Evolutionary conservation across 2,797 vertebrate species (phyloP).

Genomic region (Pelobates cultripes): DNA sequence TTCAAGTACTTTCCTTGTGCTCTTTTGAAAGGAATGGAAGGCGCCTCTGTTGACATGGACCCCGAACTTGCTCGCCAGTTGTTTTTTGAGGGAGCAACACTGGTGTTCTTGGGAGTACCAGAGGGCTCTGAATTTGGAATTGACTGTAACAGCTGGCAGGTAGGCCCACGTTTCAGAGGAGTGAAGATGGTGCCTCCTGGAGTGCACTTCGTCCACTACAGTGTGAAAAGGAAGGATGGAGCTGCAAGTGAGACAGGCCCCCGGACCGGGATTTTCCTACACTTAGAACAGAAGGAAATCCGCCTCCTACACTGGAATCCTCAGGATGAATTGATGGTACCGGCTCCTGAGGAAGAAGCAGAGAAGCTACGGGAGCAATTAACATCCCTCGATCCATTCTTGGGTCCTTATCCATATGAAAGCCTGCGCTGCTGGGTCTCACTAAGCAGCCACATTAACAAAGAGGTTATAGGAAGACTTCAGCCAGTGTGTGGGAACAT

Average conservation of each 20-base stretch:
- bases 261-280: conserved; percentile 85
- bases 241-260: conserved; percentile 79
- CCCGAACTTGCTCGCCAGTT: conserved; percentile 82
- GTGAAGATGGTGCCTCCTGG: conserved; percentile 97
- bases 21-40: conserved; percentile 23
- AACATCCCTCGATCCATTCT: conserved; percentile 81
- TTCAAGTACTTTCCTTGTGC: background rate
- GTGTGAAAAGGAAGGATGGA: conserved; percentile 71
- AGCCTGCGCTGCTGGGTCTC: conserved; percentile 93
- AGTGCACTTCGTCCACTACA: conserved; percentile 91
- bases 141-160: conserved; percentile 89
- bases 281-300: conserved; percentile 79
- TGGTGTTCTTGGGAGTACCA: conserved; percentile 87
- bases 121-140: conserved; percentile 91
- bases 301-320: conserved; percentile 83
- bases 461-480: conserved; percentile 74
- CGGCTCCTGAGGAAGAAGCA: conserved; percentile 76
- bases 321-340: conserved; percentile 78
- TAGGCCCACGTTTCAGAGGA: conserved; percentile 89
- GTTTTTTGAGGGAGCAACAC: conserved; percentile 89
- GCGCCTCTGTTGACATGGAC: conserved; percentile 73
- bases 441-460: conserved; percentile 81
- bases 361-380: conserved; percentile 75
- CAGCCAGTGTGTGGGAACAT: conserved; percentile 86
- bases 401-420: conserved; percentile 91